These are phyloP conservation scores for Brachypodius melanocephalos DNA, from an alignment of 2,113 vertebrate species.

Conservation along the genomic window DNA sequence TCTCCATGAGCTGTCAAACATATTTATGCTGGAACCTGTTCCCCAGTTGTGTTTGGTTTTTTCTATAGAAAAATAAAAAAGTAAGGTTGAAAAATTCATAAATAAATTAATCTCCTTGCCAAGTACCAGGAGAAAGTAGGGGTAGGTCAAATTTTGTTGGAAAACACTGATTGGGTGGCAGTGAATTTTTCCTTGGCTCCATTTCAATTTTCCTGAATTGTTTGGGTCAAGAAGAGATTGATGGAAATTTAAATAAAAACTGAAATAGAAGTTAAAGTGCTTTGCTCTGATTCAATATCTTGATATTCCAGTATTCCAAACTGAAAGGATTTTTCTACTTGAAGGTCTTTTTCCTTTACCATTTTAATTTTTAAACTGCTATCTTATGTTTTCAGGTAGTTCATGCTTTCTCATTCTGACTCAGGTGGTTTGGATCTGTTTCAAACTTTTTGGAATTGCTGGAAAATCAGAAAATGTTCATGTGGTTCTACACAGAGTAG, in stretches of 20 bases:
- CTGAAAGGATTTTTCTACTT: slow-evolving; percentile 10
- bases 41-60: background rate
- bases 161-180: background rate
- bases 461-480: slow-evolving; percentile 3
- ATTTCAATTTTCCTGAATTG: slow-evolving; percentile 4
- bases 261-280: slow-evolving; percentile 18
- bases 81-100: background rate
- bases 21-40: background rate
- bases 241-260: slow-evolving; percentile 25
- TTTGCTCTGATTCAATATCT: slow-evolving; percentile 15
- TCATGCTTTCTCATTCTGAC: slow-evolving; percentile 3
- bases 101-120: background rate
- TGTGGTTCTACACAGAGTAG: background rate
- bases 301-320: slow-evolving; percentile 20
- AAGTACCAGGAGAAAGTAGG: background rate
- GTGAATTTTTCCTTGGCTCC: background rate
- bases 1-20: background rate
- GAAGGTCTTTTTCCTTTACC: background rate
- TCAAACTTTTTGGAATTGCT: background rate
- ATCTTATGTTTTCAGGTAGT: background rate
- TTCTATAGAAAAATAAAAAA: background rate
- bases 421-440: slow-evolving; percentile 5
- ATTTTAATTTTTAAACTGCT: slow-evolving; percentile 6
- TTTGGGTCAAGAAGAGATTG: slow-evolving; percentile 9
- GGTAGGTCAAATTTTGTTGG: background rate